A percentile compares a stretch with the other conserved stretches of the same genome.
These are phyloP conservation scores for Stratiolaelaps scimitus DNA, from an alignment of 1,140 invertebrate genomes.

Conservation along the genomic window DNA sequence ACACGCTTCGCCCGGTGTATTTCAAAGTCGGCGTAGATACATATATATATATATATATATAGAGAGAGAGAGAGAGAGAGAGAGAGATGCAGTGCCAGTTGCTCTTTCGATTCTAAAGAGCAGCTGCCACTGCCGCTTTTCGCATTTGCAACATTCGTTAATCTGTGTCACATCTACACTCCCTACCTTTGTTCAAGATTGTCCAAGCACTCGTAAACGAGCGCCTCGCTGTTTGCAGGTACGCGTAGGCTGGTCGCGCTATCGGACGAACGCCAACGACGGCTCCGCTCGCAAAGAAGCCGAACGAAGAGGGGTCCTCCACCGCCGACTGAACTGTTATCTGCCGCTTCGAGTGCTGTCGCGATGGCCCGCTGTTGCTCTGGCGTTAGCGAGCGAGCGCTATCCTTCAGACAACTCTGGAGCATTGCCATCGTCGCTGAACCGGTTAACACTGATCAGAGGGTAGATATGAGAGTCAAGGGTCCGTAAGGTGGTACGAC, in stretches of 20 bases:
- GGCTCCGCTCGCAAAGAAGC: slow-evolving; percentile 25
- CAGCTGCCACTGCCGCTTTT: too few relatives aligned
- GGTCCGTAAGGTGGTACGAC: too few relatives aligned
- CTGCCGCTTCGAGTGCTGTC: not conserved
- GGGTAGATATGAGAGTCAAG: too few relatives aligned
- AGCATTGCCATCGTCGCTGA: slow-evolving; percentile 19
- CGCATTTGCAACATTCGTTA: too few relatives aligned
- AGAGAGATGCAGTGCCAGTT: too few relatives aligned
- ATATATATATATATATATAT: too few relatives aligned
- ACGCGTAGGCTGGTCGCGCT: not conserved
- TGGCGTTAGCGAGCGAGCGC: slow-evolving; percentile 9
- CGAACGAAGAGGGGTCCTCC: slow-evolving; percentile 10
- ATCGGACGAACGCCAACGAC: slow-evolving; percentile 19
- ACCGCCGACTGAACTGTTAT: not conserved
- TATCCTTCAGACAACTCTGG: slow-evolving; percentile 22
- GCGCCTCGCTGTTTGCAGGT: slow-evolving; percentile 14
- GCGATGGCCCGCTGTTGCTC: slow-evolving; percentile 2
- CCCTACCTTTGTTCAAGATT: slow-evolving; percentile 27
- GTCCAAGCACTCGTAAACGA: slow-evolving; percentile 20
- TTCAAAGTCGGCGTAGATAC: too few relatives aligned
- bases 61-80: too few relatives aligned
- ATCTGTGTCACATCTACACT: too few relatives aligned
- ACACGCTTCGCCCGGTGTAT: too few relatives aligned
- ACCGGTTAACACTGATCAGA: slow-evolving; percentile 6
- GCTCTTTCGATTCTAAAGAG: too few relatives aligned